These are phyloP conservation scores for Blomia tropicalis DNA, from an alignment of 2,888 invertebrate species.

Conservation along the genomic window DNA sequence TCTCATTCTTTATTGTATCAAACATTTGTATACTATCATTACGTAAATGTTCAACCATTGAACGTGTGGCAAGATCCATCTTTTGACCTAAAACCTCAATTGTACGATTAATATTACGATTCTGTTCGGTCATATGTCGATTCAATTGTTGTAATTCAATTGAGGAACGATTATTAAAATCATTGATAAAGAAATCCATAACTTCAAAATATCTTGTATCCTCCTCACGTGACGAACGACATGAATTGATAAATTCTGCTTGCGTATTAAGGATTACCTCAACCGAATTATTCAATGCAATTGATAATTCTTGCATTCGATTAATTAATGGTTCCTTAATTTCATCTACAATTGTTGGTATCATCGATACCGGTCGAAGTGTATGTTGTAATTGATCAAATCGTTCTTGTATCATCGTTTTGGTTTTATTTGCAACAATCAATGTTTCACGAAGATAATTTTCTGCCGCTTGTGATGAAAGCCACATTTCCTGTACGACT, in stretches of 20 bases:
- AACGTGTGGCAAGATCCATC: background rate
- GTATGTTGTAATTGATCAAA: slow-evolving; percentile 30
- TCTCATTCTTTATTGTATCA: background rate
- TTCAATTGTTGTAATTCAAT: slow-evolving; percentile 12
- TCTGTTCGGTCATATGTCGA: background rate
- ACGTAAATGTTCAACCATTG: background rate
- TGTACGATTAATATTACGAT: background rate
- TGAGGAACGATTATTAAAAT: slow-evolving; percentile 45
- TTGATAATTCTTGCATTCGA: slow-evolving; percentile 27
- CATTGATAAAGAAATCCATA: slow-evolving; percentile 47
- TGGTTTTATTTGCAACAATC: slow-evolving; percentile 43
- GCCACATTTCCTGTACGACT: slow-evolving; percentile 48
- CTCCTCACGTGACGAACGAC: slow-evolving; percentile 49
- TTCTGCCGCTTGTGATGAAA: slow-evolving; percentile 38
- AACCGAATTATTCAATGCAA: slow-evolving; percentile 30
- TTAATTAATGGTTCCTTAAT: slow-evolving; percentile 28
- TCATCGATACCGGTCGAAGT: slow-evolving; percentile 27
- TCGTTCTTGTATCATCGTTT: slow-evolving; percentile 42
- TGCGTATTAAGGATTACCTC: slow-evolving; percentile 44
- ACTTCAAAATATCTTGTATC: slow-evolving; percentile 49
- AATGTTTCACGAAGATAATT: slow-evolving; percentile 41
- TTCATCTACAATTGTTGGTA: slow-evolving; percentile 24
- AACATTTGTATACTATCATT: background rate
- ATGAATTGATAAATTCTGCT: slow-evolving; percentile 49
- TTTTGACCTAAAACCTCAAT: background rate